These are phyloP conservation scores for Phymanthus crucifer DNA, from an alignment of 92 coral and sea anemone species.

Conservation along the genomic window DNA sequence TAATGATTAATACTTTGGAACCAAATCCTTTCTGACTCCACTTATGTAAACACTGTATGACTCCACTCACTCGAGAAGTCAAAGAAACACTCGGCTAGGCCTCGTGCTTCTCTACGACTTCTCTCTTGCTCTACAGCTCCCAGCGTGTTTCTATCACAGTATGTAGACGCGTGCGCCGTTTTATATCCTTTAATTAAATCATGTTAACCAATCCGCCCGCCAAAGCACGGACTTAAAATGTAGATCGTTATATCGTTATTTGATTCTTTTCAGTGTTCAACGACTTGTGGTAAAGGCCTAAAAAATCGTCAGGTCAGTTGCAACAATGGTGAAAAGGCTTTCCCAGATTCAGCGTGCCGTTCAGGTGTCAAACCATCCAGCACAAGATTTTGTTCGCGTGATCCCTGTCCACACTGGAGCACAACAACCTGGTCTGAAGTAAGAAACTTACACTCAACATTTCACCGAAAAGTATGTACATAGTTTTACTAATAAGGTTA, in stretches of 20 bases:
- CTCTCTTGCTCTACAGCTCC: too few relatives aligned
- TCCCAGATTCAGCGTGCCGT: conserved; percentile 40
- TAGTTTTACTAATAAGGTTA: not conserved
- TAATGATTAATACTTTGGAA: not conserved
- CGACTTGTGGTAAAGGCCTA: conserved; percentile 74
- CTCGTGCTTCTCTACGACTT: too few relatives aligned
- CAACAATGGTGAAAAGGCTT: conserved; percentile 26
- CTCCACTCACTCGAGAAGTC: too few relatives aligned
- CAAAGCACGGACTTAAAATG: too few relatives aligned
- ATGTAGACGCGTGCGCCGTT: too few relatives aligned
- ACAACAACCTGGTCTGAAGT: conserved; percentile 58
- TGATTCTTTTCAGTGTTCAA: conserved; percentile 67
- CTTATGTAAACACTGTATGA: too few relatives aligned
- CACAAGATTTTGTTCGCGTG: conserved; percentile 37
- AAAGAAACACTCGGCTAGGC: too few relatives aligned
- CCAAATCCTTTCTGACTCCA: not conserved
- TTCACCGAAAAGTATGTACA: not conserved
- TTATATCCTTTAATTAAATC: too few relatives aligned
- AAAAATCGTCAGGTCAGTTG: conserved; percentile 64
- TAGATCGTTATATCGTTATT: not conserved
- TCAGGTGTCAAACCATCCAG: conserved; percentile 34
- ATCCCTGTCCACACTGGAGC: conserved; percentile 72
- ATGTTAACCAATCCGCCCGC: too few relatives aligned
- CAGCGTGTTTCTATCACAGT: too few relatives aligned
- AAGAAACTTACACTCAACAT: conserved; percentile 1